Evolutionary conservation across 1,140 invertebrate genomes (phyloP), one percentile per base, ranked within the genome.

Genomic region (Saccostrea echinata): DNA sequence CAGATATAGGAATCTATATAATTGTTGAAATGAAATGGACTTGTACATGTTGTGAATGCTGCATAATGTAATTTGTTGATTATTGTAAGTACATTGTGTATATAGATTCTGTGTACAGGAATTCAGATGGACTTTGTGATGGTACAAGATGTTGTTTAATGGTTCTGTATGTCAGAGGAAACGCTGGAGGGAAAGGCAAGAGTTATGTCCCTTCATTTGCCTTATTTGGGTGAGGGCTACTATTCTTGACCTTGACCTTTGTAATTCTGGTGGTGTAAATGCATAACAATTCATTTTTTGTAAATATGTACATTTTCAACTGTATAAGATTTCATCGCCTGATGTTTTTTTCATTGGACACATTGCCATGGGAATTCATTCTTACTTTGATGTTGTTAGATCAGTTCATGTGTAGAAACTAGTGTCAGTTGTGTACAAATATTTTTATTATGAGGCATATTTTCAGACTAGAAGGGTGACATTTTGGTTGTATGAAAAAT

Each of bases 401-500:
- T 76, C 68, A 30, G 33, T 76, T 76, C 30, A 30, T 33, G 27
- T 76, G 68, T 76, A 76, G 68, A 76, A 30, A 30, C 27, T 76
- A 61, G 55, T 61, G 55, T 61, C 55, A 76, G 24, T 13, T 16
- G 11, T 76, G 68, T 76, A 76, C 24, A 76, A n/a, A 33, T 76
- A 76, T 76, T 76, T 76, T 76, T 76, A 76, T 30, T 76, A 76
- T 27, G 27, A 76, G 68, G 68, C 68, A 76, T 76, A 76, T 76
- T 76, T 61, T 68, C 64, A 68, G 11, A 27, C 27, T 76, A 16
- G 27, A 33, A 12, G 3, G 30, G 68, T 30, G 68, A 76, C 24
- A 76, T 30, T 61, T 27, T 76, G 68, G 68, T 76, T 76, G 68
- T 76, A 76, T 76, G 24, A 76, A 76, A 30, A 16, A 33, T 27